phyloP scores from a whole-genome alignment of 30 jellyfish, hydroid and myxozoan species.

The Chironex yamaguchii region DNA sequence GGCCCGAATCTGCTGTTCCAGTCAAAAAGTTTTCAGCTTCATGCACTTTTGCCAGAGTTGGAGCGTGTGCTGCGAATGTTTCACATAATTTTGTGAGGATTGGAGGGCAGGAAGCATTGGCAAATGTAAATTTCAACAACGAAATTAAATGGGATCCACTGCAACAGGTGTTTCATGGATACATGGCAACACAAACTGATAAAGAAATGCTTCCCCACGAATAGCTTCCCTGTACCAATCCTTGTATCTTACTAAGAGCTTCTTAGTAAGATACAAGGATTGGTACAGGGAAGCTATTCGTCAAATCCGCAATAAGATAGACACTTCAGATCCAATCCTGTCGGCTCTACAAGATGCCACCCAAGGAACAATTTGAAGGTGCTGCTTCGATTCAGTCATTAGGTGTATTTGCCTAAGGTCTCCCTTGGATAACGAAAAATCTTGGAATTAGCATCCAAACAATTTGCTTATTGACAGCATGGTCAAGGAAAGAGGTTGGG shows the following conservation, averaged over 20 bases:
- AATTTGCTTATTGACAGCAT: slow-evolving; percentile 7
- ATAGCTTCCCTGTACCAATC: too few species aligned
- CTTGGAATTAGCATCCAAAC: slow-evolving; percentile 11
- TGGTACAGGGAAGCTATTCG: slow-evolving; percentile 11
- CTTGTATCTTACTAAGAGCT: too few species aligned
- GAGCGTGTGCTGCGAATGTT: slow-evolving; percentile 51
- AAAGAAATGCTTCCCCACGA: not conserved
- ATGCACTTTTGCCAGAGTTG: slow-evolving; percentile 50
- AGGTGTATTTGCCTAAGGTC: slow-evolving; percentile 33
- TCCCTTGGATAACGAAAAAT: slow-evolving; percentile 5
- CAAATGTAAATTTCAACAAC: not conserved
- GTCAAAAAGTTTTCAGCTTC: slow-evolving; percentile 49
- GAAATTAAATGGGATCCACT: not conserved
- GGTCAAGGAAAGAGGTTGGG: slow-evolving; percentile 43
- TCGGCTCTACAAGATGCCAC: not conserved
- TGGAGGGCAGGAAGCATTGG: not conserved
- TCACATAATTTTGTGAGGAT: not conserved
- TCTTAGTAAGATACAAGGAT: slow-evolving; percentile 6
- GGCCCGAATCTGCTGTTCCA: slow-evolving; percentile 50
- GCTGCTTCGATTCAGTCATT: slow-evolving; percentile 32
- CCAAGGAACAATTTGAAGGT: not conserved
- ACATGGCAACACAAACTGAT: not conserved
- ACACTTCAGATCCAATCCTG: not conserved
- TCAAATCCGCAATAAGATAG: not conserved
- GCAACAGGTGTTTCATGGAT: not conserved